These are phyloP conservation scores for Isoperla grammatica DNA, from an alignment of 2,888 invertebrate genomes.

Conservation along the genomic window DNA sequence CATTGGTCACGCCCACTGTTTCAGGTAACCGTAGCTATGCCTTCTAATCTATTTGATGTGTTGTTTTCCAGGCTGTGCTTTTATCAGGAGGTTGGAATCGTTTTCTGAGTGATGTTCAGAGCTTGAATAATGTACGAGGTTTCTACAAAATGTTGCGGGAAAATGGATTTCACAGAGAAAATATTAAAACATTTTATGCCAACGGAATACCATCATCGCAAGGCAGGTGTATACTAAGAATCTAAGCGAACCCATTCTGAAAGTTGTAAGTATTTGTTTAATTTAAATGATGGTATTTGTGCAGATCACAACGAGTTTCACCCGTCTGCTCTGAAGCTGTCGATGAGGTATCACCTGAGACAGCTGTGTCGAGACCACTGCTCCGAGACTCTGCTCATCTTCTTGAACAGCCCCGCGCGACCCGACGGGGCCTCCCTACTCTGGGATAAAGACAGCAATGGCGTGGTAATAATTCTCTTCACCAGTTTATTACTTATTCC, in stretches of 20 bases:
- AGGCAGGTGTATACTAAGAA: slow-evolving; percentile 33
- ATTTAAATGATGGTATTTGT: slow-evolving; percentile 10
- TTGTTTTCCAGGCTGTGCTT: slow-evolving; percentile 43
- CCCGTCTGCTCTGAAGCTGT: slow-evolving; percentile 45
- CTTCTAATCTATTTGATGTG: no score
- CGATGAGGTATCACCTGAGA: slow-evolving; percentile 45
- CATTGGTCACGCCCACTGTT: no score
- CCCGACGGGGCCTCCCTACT: slow-evolving; percentile 46
- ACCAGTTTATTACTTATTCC: not conserved
- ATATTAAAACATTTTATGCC: slow-evolving; percentile 48
- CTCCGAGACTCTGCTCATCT: slow-evolving; percentile 47
- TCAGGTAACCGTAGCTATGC: no score
- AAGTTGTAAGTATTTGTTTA: no score
- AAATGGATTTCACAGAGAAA: slow-evolving; percentile 44
- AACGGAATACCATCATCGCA: slow-evolving; percentile 42
- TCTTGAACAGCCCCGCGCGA: slow-evolving; percentile 46
- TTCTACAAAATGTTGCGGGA: slow-evolving; percentile 43
- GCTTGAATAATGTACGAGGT: slow-evolving; percentile 39
- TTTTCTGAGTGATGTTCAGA: slow-evolving; percentile 40
- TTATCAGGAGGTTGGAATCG: slow-evolving; percentile 49
- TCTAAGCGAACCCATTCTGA: no score
- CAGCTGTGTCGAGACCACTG: slow-evolving; percentile 46
- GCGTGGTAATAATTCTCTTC: slow-evolving; percentile 40
- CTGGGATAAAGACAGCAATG: slow-evolving; percentile 48
- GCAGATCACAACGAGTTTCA: slow-evolving; percentile 33